Base-by-base conservation (phyloP, 1,140 invertebrate species). In the Aleiodes sp. region DNA sequence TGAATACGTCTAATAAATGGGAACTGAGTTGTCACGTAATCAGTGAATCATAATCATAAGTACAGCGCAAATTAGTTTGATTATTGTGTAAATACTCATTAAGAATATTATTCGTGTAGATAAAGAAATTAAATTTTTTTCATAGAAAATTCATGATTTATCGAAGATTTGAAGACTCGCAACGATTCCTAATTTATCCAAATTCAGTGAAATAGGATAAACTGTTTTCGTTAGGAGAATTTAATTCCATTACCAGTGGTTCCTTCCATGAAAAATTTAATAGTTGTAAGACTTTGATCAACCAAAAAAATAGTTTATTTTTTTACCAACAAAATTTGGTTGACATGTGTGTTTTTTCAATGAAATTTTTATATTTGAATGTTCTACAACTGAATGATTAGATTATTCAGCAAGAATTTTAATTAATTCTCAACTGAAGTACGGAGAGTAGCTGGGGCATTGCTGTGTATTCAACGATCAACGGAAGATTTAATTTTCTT, bases 221-320 rank as follows among this genome's bases (percentile, higher is more conserved):
- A 52, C 21, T 52, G 46, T 8, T 52, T 24, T n/a, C 19, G 39
- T 43, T 8, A 52, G 7, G 19, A 2, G 46, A 24, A 21, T 24
- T 52, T 2, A 24, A 24, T 12, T 52, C 26, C 26, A 52, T 52
- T 52, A 52, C 26, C 46, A 52, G 46, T 52, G 46, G 21, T 24
- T 52, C 46, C 46, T 52, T 52, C 46, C 46, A 52, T 52, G 21
- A 52, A 52, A 52, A 2, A 52, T 52, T 52, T 19, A 21, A 24
- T 24, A 52, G 21, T 6, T 10, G 46, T 24, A 21, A 1, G 16
- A 52, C 39, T 43, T 16, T 43, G 14, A 43, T n/a, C 39, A 52
- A 52, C 26, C 21, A 52, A 52, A 21, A 24, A 24, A 52, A 24
- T 52, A 6, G 31, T 35, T 35, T 35, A 35, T 35, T 52, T 52